Percentiles rank a stretch among this genome's conserved stretches.
phyloP scores from a whole-genome alignment of 2,888 invertebrate species.

The Eupsilia transversa region DNA sequence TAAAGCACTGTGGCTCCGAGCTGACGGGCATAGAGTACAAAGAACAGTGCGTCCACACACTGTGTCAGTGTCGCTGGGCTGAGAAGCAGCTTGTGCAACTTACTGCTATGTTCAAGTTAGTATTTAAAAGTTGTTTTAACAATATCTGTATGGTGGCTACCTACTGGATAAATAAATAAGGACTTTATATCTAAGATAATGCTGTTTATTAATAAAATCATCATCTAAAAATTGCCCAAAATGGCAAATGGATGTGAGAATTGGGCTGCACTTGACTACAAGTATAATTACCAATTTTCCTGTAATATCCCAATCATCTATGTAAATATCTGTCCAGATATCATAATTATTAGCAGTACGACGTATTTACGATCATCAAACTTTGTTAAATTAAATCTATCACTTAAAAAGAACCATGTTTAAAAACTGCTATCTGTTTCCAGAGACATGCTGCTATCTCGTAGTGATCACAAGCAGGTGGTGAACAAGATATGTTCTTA shows the following conservation, averaged over 20 bases:
- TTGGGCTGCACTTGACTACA: too few relatives aligned
- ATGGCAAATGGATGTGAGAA: too few relatives aligned
- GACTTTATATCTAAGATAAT: background rate
- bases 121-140: constrained; percentile 7
- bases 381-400: background rate
- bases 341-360: background rate
- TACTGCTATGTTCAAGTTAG: constrained; percentile 92
- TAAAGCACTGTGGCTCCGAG: constrained; percentile 91
- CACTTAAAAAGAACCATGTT: background rate
- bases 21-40: constrained; percentile 91
- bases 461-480: constrained; percentile 91
- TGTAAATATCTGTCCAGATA: background rate
- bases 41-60: constrained; percentile 89
- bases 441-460: constrained; percentile 91
- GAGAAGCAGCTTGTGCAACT: constrained; percentile 91
- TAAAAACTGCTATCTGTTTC: constrained; percentile 50
- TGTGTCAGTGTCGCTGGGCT: constrained; percentile 92
- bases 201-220: background rate
- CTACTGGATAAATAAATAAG: background rate
- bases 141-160: background rate
- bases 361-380: background rate
- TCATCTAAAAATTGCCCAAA: background rate
- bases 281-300: background rate
- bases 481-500: constrained; percentile 91
- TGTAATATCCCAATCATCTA: background rate